Evolutionary conservation across 2,113 vertebrate species (phyloP).

Genomic region (Pelobates fuscus): DNA sequence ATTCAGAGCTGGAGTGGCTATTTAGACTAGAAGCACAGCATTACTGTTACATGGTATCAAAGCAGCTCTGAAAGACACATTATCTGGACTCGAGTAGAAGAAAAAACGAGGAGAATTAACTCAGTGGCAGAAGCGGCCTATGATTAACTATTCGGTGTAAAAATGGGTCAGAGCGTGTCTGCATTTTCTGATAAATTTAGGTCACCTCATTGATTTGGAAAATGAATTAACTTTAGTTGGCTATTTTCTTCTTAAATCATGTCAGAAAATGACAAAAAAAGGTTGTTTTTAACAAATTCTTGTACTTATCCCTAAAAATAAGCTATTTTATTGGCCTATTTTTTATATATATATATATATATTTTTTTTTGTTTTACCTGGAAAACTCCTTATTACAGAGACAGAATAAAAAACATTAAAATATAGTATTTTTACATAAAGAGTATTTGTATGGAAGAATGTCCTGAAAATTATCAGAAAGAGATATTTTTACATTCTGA

Average conservation of each 20-base stretch:
- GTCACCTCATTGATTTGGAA: background rate
- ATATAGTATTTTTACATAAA: no score
- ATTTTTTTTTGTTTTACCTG: no score
- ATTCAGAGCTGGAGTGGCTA: background rate
- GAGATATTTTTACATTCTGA: no score
- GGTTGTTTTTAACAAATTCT: background rate
- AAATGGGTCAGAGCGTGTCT: background rate
- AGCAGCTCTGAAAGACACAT: conserved; percentile 18
- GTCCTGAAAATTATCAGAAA: no score
- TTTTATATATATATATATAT: no score
- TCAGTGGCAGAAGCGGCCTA: background rate
- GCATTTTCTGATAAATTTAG: background rate
- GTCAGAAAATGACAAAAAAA: background rate
- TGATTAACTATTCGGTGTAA: conserved; percentile 4
- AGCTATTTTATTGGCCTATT: background rate
- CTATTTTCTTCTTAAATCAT: background rate
- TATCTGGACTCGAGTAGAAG: conserved; percentile 27
- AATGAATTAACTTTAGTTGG: background rate
- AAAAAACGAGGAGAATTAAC: conserved; percentile 9
- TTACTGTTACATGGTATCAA: background rate
- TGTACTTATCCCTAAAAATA: background rate
- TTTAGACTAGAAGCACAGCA: conserved; percentile 22
- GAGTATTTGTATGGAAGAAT: no score
- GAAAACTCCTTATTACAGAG: no score
- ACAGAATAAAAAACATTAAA: no score